phyloP scores from a whole-genome alignment of 2,797 vertebrate species.

The Adelosebastes latens region DNA sequence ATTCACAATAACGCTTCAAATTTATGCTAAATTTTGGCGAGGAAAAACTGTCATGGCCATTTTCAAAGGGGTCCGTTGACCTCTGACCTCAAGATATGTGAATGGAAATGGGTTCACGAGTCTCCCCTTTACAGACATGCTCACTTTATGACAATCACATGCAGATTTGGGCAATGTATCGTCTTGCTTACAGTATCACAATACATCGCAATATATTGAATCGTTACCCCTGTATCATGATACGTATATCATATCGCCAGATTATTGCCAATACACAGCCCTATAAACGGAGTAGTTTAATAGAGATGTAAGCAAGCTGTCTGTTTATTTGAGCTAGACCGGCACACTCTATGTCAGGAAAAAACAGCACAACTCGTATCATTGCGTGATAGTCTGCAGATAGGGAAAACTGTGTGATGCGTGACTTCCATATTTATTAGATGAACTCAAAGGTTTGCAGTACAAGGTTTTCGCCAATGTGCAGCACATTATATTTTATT shows the following conservation, averaged over 20 bases:
- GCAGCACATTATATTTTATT: not conserved
- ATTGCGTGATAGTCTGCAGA: not conserved
- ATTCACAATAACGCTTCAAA: not conserved
- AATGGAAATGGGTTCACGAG: too few relatives aligned
- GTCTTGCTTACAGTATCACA: too few relatives aligned
- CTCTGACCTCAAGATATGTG: too few relatives aligned
- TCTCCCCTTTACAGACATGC: too few relatives aligned
- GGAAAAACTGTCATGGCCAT: too few relatives aligned
- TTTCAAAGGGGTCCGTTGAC: too few relatives aligned
- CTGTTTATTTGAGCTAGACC: not conserved
- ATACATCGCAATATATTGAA: too few relatives aligned
- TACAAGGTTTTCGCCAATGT: not conserved
- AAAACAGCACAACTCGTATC: not conserved
- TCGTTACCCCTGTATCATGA: too few relatives aligned
- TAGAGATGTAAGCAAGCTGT: not conserved
- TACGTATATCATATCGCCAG: too few relatives aligned
- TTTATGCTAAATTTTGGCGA: not conserved
- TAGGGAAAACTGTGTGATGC: not conserved
- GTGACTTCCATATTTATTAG: not conserved
- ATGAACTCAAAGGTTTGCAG: not conserved
- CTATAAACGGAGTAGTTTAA: not conserved
- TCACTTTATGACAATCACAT: too few relatives aligned
- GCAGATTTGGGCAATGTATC: too few relatives aligned
- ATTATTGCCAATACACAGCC: too few relatives aligned
- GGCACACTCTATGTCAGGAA: not conserved